A percentile compares a stretch with the other conserved stretches of the same genome.
phyloP scores from a whole-genome alignment of 2,888 invertebrate genomes.

The Drosophila setosimentum region DNA sequence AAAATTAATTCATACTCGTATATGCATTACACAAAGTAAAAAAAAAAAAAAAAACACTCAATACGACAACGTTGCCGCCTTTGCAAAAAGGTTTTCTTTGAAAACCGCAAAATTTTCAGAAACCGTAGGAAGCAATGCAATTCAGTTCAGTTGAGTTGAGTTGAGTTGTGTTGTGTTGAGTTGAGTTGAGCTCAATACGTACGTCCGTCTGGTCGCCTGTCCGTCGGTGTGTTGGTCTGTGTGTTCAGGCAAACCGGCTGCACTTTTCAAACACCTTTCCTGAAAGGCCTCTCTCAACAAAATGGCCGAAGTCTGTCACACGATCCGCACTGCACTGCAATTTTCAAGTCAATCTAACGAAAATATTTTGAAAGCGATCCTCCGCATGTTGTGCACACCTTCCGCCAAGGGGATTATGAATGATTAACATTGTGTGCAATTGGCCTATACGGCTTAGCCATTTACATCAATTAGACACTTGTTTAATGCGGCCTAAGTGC shows the following conservation, averaged over 20 bases:
- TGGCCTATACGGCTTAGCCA: slow-evolving; percentile 64
- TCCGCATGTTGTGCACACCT: slow-evolving; percentile 12
- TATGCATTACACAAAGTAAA: slow-evolving; percentile 62
- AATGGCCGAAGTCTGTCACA: slow-evolving; percentile 59
- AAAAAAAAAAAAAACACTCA: slow-evolving; percentile 38
- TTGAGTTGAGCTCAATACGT: slow-evolving; percentile 23
- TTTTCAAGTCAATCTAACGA: slow-evolving; percentile 46
- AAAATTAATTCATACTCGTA: slow-evolving; percentile 60
- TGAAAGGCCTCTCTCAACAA: slow-evolving; percentile 31
- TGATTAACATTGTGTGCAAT: slow-evolving; percentile 56
- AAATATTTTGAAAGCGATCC: slow-evolving; percentile 46
- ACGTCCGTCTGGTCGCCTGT: slow-evolving; percentile 5
- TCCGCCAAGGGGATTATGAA: slow-evolving; percentile 51
- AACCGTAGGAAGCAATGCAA: slow-evolving; percentile 64
- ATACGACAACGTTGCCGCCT: slow-evolving; percentile 36
- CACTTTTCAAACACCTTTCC: slow-evolving; percentile 66
- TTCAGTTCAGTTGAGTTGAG: slow-evolving; percentile 32
- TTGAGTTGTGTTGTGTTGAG: slow-evolving; percentile 31
- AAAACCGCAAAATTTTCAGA: slow-evolving; percentile 76
- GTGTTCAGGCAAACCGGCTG: slow-evolving; percentile 51
- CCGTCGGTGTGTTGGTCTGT: background rate
- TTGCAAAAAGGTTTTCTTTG: slow-evolving; percentile 66
- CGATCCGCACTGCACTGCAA: slow-evolving; percentile 20
- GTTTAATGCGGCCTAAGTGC: slow-evolving; percentile 56
- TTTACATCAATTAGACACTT: slow-evolving; percentile 71